A percentile compares a stretch with the other conserved stretches of the same genome.
These are phyloP conservation scores for Ischnura elegans DNA, from an alignment of 2,888 invertebrate species.

Conservation along the genomic window DNA sequence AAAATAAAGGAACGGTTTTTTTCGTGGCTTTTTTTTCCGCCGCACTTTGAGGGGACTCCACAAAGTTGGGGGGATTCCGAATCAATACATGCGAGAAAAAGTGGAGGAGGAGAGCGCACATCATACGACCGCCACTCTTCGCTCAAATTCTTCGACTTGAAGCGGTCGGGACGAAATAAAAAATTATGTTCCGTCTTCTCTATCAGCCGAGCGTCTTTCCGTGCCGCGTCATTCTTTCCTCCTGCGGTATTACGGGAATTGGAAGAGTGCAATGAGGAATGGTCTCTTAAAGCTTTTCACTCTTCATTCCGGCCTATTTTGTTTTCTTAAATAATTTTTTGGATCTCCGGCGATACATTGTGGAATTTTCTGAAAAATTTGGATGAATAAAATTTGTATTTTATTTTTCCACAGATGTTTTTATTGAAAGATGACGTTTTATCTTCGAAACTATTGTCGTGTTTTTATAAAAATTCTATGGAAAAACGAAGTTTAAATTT, in stretches of 20 bases:
- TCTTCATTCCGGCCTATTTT: no score
- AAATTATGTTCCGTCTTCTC: neutral
- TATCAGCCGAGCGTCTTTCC: neutral
- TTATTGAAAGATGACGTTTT: no score
- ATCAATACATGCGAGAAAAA: neutral
- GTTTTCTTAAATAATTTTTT: no score
- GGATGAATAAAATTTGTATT: no score
- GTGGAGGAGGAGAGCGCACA: neutral
- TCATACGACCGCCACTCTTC: neutral
- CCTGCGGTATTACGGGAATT: neutral
- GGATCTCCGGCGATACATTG: no score
- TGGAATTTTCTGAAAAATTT: no score
- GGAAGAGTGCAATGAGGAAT: neutral
- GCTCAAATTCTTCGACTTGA: neutral
- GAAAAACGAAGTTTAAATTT: no score
- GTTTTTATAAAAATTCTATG: no score
- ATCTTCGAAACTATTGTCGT: no score
- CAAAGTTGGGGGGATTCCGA: neutral
- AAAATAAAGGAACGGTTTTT: no score
- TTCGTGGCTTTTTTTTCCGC: neutral
- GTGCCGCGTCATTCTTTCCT: neutral
- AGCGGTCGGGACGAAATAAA: neutral
- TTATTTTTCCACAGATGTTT: no score
- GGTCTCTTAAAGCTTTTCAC: no score
- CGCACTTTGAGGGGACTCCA: neutral